A percentile compares a stretch with the other conserved stretches of the same genome.
phyloP scores from a whole-genome alignment of 2,113 vertebrate species.

The Plecturocebus donacophilus region DNA sequence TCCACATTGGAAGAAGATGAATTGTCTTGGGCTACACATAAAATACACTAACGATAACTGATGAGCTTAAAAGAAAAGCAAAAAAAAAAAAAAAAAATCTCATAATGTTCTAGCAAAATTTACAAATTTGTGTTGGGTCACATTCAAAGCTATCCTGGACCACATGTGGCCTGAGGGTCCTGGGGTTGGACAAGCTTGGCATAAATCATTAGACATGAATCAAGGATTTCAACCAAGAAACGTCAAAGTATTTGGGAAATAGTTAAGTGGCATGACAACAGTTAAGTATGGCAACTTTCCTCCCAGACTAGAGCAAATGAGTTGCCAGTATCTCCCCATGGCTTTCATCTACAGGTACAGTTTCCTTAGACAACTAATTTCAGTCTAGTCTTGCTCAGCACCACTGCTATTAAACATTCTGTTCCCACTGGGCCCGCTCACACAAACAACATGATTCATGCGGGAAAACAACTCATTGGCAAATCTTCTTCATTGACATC shows the following conservation, averaged over 20 bases:
- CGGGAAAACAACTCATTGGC: constrained; percentile 29
- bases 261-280: neutral
- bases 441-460: constrained; percentile 25
- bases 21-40: too few species aligned
- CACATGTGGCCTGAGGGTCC: too few species aligned
- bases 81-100: too few species aligned
- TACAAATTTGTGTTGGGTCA: too few species aligned
- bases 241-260: neutral
- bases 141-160: too few species aligned
- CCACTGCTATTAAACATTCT: neutral
- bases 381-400: constrained; percentile 42
- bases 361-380: constrained; percentile 49
- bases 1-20: too few species aligned
- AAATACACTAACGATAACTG: too few species aligned
- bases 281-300: neutral
- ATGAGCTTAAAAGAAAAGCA: too few species aligned
- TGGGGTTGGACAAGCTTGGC: too few species aligned
- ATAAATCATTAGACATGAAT: neutral
- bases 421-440: constrained; percentile 10
- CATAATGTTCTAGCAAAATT: too few species aligned
- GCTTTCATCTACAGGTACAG: neutral
- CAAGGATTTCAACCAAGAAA: constrained; percentile 32
- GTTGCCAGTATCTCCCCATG: neutral
- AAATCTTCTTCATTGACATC: neutral
- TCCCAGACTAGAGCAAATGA: neutral